Base-by-base conservation (phyloP, 2,888 invertebrate species). In the Nephrotoma guestfalica region DNA sequence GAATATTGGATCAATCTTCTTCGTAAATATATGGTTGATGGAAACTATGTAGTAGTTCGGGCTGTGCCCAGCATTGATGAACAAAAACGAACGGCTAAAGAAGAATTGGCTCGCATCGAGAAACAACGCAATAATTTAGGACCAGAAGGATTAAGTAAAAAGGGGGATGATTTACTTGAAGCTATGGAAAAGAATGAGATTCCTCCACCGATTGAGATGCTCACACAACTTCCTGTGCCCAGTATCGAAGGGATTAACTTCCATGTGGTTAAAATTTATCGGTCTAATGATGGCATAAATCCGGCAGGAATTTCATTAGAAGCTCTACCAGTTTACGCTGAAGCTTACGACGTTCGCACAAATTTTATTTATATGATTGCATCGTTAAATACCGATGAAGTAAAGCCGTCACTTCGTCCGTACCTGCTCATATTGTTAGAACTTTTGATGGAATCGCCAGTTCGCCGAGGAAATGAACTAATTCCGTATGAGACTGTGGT, bases 341-440 rank as follows among this genome's bases (percentile, higher is more conserved):
- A 96, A 88, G 92, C 97, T 86, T 96, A 97, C 91, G 94, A 96
- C 90, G 92, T 97, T 86, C 94, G 95, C 88, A 96, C 96, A 1
- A 96, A 96, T 91, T 97, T 97, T 91, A 94, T 97, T 88, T 95
- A 96, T 91, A 97, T 97, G 88, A 94, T 94, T 89, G 92, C 95
- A 0, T 90, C 96, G 87, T 92, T 97, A 90, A 96, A 97, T 90
- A 96, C 95, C 2, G 93, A 93, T 1, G 89, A 91, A 0, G 89
- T 96, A 42, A 92, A 94, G 1, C 90, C 92, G 87, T 92, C 93
- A 11, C 92, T 94, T 1, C 93, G 95, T 88, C 93, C 94, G 86
- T 97, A 96, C 92, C 92, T 98, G 57, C 95, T 96, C 0, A 92
- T 98, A 1, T 93, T 95, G 88, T 91, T 95, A 87, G 96, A 97